Conservation (phyloP, 2,113 vertebrate species). For the Labeo rohita region DNA sequence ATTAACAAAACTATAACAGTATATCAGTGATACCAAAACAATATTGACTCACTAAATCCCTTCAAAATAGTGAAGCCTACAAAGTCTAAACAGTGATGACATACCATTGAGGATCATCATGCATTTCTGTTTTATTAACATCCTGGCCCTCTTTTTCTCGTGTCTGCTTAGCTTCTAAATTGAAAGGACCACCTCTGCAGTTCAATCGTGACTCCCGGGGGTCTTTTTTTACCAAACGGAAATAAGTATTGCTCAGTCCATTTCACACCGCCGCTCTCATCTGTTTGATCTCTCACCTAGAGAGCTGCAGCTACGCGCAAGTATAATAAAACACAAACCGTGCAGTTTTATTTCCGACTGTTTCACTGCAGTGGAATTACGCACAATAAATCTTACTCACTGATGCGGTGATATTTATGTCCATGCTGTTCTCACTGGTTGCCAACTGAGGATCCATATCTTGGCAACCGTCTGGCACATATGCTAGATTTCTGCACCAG, state of each 20-base stretch:
- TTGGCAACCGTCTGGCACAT: neutral
- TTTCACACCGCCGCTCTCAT: neutral
- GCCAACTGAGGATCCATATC: slow-evolving; percentile 24
- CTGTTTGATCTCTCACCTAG: slow-evolving; percentile 6
- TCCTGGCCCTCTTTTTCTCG: neutral
- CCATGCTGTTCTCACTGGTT: slow-evolving; percentile 20
- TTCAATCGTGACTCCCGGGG: neutral
- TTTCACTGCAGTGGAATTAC: neutral
- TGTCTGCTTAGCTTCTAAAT: neutral
- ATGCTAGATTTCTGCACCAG: neutral
- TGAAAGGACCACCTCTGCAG: slow-evolving; percentile 19
- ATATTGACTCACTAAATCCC: neutral
- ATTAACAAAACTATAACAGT: neutral
- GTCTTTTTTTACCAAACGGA: slow-evolving; percentile 11
- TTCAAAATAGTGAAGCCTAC: neutral
- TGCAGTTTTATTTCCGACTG: slow-evolving; percentile 6
- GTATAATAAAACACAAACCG: neutral
- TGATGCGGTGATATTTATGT: slow-evolving; percentile 13
- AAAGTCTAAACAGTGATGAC: neutral
- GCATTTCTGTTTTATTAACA: neutral
- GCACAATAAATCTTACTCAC: neutral
- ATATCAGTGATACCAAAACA: too few relatives aligned
- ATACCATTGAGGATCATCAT: neutral
- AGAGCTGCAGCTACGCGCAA: neutral
- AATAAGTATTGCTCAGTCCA: neutral